Conservation (phyloP, 2,797 vertebrate species). For the Acanthurus lineatus region DNA sequence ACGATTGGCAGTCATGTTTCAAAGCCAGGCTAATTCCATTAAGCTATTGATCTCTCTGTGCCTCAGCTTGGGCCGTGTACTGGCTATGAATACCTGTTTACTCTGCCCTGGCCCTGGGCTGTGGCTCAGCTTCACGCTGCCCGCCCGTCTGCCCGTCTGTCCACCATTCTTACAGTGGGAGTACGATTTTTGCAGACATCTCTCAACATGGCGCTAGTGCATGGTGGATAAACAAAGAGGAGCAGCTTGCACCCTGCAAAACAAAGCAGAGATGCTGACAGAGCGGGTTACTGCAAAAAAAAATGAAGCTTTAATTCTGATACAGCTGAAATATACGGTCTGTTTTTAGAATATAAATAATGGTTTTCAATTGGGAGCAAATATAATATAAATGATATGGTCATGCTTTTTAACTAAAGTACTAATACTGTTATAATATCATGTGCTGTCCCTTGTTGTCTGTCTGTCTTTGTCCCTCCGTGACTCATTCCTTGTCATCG, state of each 20-base stretch:
- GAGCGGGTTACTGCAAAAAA: slow-evolving; percentile 36
- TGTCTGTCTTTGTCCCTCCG: slow-evolving; percentile 46
- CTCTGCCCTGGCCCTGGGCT: slow-evolving; percentile 70
- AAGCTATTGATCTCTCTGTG: slow-evolving; percentile 86
- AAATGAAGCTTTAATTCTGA: slow-evolving; percentile 30
- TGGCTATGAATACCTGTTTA: slow-evolving; percentile 78
- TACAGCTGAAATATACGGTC: not conserved
- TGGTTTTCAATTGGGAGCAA: slow-evolving; percentile 18
- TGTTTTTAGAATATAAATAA: slow-evolving; percentile 7
- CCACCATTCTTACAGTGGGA: slow-evolving; percentile 54
- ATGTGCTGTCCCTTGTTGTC: slow-evolving; percentile 34
- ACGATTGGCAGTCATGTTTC: slow-evolving; percentile 88
- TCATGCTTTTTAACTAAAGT: slow-evolving; percentile 20
- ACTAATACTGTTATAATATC: slow-evolving; percentile 22
- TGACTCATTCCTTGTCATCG: slow-evolving; percentile 57
- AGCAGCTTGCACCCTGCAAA: slow-evolving; percentile 44
- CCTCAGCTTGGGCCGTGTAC: slow-evolving; percentile 70
- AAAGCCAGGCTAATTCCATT: slow-evolving; percentile 88
- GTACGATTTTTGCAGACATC: slow-evolving; percentile 73
- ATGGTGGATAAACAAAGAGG: slow-evolving; percentile 65
- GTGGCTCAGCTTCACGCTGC: slow-evolving; percentile 61
- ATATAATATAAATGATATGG: slow-evolving; percentile 21
- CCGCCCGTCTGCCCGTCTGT: slow-evolving; percentile 51
- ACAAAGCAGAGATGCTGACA: slow-evolving; percentile 47
- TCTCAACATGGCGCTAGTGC: slow-evolving; percentile 49